These are phyloP conservation scores for Poeciliopsis presidionis DNA, from an alignment of 2,797 vertebrate species.

Conservation along the genomic window DNA sequence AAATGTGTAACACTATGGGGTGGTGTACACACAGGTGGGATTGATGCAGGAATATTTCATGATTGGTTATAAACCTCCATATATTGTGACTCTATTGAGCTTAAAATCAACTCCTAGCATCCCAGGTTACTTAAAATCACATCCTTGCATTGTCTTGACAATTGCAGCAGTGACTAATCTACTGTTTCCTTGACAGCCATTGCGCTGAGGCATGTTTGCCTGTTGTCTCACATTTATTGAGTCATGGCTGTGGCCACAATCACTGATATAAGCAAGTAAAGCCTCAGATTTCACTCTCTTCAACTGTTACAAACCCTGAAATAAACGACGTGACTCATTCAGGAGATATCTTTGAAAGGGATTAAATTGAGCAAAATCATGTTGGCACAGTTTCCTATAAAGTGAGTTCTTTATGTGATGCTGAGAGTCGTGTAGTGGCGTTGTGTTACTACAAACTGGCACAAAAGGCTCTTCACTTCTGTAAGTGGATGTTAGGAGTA, in stretches of 20 bases:
- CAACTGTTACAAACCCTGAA: not conserved
- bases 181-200: not conserved
- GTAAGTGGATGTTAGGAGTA: not conserved
- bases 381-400: not conserved
- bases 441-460: not conserved
- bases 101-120: not conserved
- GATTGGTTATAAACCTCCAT: not conserved
- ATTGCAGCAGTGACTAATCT: not conserved
- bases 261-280: not conserved
- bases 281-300: not conserved
- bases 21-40: not conserved
- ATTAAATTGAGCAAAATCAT: conserved; percentile 15
- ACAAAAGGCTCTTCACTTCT: not conserved
- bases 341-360: not conserved
- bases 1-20: not conserved
- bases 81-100: not conserved
- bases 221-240: not conserved
- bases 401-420: not conserved
- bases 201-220: not conserved
- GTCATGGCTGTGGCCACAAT: not conserved
- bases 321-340: not conserved
- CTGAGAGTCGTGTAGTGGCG: not conserved
- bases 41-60: not conserved
- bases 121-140: not conserved
- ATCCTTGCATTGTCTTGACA: not conserved